Evolutionary conservation across 2,888 invertebrate genomes (phyloP).

Genomic region (Noctua janthina): DNA sequence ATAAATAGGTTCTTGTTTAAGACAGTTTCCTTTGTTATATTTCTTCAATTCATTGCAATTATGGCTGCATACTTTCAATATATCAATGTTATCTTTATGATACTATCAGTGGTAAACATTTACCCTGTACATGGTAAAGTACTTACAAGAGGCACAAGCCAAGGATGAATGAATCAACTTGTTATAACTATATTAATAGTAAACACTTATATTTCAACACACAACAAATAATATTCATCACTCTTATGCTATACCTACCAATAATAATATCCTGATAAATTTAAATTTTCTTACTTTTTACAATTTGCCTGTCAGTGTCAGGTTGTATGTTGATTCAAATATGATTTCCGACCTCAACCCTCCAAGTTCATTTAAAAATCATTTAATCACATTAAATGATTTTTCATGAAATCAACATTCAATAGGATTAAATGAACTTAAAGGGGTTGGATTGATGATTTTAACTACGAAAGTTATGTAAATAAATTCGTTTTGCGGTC

Average conservation of each 20-base stretch:
- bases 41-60: neutral
- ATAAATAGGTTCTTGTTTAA: conserved; percentile 1
- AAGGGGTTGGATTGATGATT: too few species aligned
- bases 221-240: neutral
- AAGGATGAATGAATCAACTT: conserved; percentile 15
- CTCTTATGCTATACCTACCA: neutral
- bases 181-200: neutral
- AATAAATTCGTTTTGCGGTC: too few species aligned
- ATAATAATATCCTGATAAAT: neutral
- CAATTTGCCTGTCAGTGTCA: too few species aligned
- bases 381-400: too few species aligned
- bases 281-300: too few species aligned
- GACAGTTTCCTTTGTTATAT: neutral
- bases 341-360: too few species aligned
- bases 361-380: too few species aligned
- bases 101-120: conserved; percentile 17
- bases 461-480: too few species aligned
- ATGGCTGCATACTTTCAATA: conserved; percentile 11
- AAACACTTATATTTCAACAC: neutral
- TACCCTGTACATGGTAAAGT: conserved; percentile 8
- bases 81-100: conserved; percentile 29
- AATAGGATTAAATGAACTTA: too few species aligned
- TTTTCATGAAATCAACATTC: too few species aligned
- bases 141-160: conserved; percentile 27
- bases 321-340: too few species aligned